phyloP scores from a whole-genome alignment of 2,113 vertebrate species.

The Rhipidura dahli region DNA sequence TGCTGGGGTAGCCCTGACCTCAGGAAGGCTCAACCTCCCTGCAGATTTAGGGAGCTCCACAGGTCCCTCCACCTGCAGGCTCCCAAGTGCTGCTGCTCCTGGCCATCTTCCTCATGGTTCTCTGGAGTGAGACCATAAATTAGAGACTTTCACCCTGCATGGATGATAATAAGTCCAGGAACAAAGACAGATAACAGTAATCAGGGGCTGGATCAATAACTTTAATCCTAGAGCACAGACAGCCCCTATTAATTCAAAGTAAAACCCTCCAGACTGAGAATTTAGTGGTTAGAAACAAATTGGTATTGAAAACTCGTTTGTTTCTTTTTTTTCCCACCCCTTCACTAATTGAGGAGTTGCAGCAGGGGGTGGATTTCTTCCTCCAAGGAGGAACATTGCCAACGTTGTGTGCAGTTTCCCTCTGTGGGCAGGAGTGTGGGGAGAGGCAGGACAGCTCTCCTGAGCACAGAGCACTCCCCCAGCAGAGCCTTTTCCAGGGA shows the following conservation, averaged over 20 bases:
- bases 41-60: not conserved
- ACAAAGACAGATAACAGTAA: not conserved
- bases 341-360: not conserved
- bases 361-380: not conserved
- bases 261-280: not conserved
- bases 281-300: not conserved
- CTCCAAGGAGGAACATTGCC: not conserved
- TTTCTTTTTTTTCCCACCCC: not conserved
- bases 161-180: not conserved
- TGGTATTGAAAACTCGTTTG: not conserved
- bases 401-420: not conserved
- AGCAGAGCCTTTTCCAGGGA: not conserved
- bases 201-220: slow-evolving; percentile 7
- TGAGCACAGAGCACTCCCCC: not conserved
- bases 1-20: not conserved
- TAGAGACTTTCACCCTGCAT: not conserved
- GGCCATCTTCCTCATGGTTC: not conserved
- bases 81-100: not conserved
- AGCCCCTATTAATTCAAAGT: not conserved
- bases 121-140: not conserved
- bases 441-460: not conserved
- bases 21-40: not conserved
- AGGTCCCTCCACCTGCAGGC: not conserved
- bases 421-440: not conserved
- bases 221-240: not conserved